Evolutionary conservation across 2,888 invertebrate genomes (phyloP).

Genomic region (Drosophila neonasuta): DNA sequence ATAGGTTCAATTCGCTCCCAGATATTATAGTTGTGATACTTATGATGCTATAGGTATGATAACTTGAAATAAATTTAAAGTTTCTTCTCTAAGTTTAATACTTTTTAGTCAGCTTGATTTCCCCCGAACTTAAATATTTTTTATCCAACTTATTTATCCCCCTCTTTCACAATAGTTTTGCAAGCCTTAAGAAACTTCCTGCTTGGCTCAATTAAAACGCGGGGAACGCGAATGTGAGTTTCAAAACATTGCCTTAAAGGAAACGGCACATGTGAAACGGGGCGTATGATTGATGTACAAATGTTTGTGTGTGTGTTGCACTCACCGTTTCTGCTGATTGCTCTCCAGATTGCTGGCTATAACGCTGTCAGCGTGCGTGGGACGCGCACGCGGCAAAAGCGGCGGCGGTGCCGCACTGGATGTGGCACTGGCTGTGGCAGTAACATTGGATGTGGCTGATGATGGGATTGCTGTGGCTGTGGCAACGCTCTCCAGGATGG

Average conservation of each 20-base stretch:
- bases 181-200: conserved; percentile 1
- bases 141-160: neutral
- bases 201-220: conserved; percentile 3
- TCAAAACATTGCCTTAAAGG: conserved; percentile 1
- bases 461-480: conserved; percentile 33
- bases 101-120: no score
- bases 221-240: conserved; percentile 3
- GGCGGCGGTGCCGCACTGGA: conserved; percentile 78
- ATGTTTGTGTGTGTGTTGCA: conserved; percentile 25
- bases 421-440: conserved; percentile 18
- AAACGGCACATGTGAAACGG: conserved; percentile 16
- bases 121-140: no score
- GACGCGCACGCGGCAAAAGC: conserved; percentile 79
- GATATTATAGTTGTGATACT: no score
- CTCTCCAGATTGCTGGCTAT: conserved; percentile 77
- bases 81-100: no score
- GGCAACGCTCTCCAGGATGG: conserved; percentile 74
- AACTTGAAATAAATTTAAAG: no score
- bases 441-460: neutral
- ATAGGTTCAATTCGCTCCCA: no score
- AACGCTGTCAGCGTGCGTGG: conserved; percentile 67
- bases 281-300: conserved; percentile 63
- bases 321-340: conserved; percentile 73
- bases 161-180: neutral
- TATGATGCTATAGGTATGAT: no score